Evolutionary conservation across 2,888 invertebrate genomes (phyloP).

Genomic region (Frankliniella fusca): DNA sequence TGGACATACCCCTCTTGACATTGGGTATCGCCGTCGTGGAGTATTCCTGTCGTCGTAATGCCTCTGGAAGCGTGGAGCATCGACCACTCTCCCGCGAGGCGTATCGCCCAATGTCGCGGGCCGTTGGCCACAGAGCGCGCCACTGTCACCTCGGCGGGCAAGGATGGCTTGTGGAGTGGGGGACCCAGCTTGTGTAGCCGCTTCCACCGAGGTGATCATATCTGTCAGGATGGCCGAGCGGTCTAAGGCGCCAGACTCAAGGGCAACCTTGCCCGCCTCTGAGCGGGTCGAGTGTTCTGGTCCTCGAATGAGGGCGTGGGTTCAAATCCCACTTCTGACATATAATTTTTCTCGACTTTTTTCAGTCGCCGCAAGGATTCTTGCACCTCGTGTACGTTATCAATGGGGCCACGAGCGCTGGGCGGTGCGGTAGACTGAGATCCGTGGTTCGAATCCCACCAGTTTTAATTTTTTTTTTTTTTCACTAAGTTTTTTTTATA

Average conservation of each 20-base stretch:
- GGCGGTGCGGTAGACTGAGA: no score
- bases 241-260: conserved; percentile 62
- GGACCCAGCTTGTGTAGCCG: not conserved
- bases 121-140: not conserved
- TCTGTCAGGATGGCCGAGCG: conserved; percentile 57
- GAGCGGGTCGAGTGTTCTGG: not conserved
- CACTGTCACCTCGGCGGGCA: not conserved
- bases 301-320: conserved; percentile 21
- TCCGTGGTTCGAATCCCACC: not conserved
- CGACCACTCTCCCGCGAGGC: no score
- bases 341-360: not conserved
- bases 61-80: no score
- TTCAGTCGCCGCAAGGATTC: not conserved
- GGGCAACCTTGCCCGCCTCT: conserved; percentile 42
- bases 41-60: no score
- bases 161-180: not conserved
- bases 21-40: no score
- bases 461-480: not conserved
- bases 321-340: conserved; percentile 7
- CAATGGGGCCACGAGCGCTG: no score
- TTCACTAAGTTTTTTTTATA: not conserved
- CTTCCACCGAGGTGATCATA: not conserved
- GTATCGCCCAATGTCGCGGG: no score
- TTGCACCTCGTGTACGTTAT: no score
- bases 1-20: no score